Conservation (phyloP, 53 echinoderm and acorn worm genomes). For the Holothuria scabra region DNA sequence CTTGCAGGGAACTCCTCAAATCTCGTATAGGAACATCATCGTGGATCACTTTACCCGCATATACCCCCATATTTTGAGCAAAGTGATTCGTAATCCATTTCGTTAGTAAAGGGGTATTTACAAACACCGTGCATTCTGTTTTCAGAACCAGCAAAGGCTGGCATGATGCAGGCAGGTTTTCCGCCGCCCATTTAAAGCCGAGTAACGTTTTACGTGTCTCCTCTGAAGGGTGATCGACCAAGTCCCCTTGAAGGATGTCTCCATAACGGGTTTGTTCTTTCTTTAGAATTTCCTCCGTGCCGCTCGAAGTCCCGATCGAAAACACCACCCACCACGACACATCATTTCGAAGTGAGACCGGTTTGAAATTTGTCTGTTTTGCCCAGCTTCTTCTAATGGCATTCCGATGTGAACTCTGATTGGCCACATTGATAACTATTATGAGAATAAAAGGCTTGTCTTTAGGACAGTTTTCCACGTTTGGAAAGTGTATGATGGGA, state of each 20-base stretch:
- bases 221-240: slow-evolving; percentile 69
- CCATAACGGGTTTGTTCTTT: slow-evolving; percentile 50
- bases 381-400: slow-evolving; percentile 87
- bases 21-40: slow-evolving; percentile 81
- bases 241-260: slow-evolving; percentile 90
- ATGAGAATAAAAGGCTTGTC: slow-evolving; percentile 61
- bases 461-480: slow-evolving; percentile 56
- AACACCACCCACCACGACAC: slow-evolving; percentile 84
- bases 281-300: slow-evolving; percentile 43
- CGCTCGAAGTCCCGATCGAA: slow-evolving; percentile 62
- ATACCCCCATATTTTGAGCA: slow-evolving; percentile 38
- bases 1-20: slow-evolving; percentile 61
- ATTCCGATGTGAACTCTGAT: slow-evolving; percentile 55
- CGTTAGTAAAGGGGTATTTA: slow-evolving; percentile 72
- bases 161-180: slow-evolving; percentile 54
- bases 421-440: slow-evolving; percentile 53
- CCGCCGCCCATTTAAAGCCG: slow-evolving; percentile 69
- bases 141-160: slow-evolving; percentile 72
- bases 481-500: slow-evolving; percentile 55
- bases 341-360: neutral
- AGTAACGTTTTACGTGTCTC: slow-evolving; percentile 88
- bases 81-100: slow-evolving; percentile 68
- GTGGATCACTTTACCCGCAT: slow-evolving; percentile 77
- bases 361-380: slow-evolving; percentile 31
- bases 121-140: slow-evolving; percentile 72